Conservation (phyloP, 1,140 invertebrate species). For the Drosophila subobscura region DNA sequence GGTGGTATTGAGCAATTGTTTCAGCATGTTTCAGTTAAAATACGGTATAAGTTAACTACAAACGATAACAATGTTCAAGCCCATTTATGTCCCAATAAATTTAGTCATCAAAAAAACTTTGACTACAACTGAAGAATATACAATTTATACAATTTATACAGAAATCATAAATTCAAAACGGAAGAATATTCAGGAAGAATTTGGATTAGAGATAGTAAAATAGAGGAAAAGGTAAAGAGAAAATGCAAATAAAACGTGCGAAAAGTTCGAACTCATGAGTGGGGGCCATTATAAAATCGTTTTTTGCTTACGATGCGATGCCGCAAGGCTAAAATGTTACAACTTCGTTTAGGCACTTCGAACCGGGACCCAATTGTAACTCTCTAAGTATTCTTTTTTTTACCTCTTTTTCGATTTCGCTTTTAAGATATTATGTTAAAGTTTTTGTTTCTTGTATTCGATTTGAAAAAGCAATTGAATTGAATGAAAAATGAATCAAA, state of each 20-base stretch:
- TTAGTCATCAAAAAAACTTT: conserved; percentile 83
- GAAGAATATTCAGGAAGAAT: conserved; percentile 19
- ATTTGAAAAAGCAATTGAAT: conserved; percentile 77
- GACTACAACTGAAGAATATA: conserved; percentile 67
- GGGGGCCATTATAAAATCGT: conserved; percentile 76
- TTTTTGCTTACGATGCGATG: conserved; percentile 61
- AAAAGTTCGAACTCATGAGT: conserved; percentile 64
- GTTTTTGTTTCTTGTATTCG: conserved; percentile 16
- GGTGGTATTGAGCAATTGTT: conserved; percentile 58
- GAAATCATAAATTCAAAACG: conserved; percentile 13
- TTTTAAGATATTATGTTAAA: conserved; percentile 1
- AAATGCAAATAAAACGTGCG: conserved; percentile 76
- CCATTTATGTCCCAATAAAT: conserved; percentile 84
- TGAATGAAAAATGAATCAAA: conserved; percentile 74
- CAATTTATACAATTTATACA: conserved; percentile 33
- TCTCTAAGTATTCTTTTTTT: conserved; percentile 47
- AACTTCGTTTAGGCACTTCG: conserved; percentile 72
- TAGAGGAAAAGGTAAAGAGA: conserved; percentile 21
- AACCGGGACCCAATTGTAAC: conserved; percentile 79
- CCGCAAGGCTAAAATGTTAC: conserved; percentile 68
- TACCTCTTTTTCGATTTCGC: conserved; percentile 44
- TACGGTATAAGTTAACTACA: conserved; percentile 72
- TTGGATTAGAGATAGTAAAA: conserved; percentile 37
- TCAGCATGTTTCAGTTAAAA: conserved; percentile 58
- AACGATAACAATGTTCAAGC: conserved; percentile 82